Base-by-base conservation (phyloP, 2,113 vertebrate species). In the Calonectris borealis region DNA sequence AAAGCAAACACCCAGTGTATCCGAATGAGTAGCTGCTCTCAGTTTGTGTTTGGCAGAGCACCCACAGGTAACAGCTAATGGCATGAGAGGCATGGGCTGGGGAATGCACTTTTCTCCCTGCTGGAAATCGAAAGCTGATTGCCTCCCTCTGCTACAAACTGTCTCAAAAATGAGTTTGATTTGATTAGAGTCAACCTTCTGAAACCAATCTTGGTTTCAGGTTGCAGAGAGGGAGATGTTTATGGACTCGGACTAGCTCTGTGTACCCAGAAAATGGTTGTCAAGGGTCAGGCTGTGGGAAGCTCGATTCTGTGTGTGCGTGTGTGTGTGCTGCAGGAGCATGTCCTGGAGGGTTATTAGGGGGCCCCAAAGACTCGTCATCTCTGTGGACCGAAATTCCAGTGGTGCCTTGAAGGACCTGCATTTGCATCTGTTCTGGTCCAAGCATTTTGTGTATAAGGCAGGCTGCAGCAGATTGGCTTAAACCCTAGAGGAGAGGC, bases 401-500 rank as follows among this genome's bases (percentile, higher is more conserved):
- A 22, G 54, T 62, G 42, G 16, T 68, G 73, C 48, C 38, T 87
- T 2, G 2, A 58, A 90, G 78, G 16, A 52, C 6, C 42, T 1
- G 0, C 0, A 0, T 29, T 86, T 1, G 2, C 29, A 55, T 58
- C 32, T 86, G 21, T 62, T 83, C 46, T 13, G 3, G 19, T 52
- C 44, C 14, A 55, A 87, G 46, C 40, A 20, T 61, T 82, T 49
- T 83, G 29, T 16, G 11, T 60, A 3, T 40, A 40, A 32, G 27
- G 40, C 31, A 93, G 81, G 46, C 78, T 83, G 73, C 49, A 80
- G 60, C 58, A 83, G 60, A 34, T 17, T 3, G 8, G 34, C 38
- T 78, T 78, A 90, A 95, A 91, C n/a, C 51, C 60, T 42, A 32
- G 54, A 90, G 58, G 31, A 83, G 66, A 46, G 21, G 25, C 42